Base-by-base conservation (phyloP, 2,113 vertebrate species). In the Hippocampus guttulatus region DNA sequence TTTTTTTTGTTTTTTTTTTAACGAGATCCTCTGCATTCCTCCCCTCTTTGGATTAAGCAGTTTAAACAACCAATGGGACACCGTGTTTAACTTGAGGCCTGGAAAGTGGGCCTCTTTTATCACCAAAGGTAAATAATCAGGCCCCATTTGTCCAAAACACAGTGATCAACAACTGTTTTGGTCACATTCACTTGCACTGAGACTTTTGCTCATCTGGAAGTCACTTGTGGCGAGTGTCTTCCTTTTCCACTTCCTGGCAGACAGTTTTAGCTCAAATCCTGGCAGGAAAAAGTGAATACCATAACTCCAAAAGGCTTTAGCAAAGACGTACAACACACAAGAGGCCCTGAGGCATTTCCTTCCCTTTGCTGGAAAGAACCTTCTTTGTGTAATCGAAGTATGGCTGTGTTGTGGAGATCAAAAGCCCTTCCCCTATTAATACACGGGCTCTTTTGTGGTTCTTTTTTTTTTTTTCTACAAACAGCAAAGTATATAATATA, bases 1-100 rank as follows among this genome's bases (percentile, higher is more conserved):
- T 27, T 1, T 27, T 27, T 27, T 33, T 33, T 33, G 6, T 38
- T 85, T 33, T 33, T 33, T 38, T 38, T 85, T 91, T 87, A 75
- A 88, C 67, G 81, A 84, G 81, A 81, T 84, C 81, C 84, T 76
- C 77, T n/a, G 51, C 84, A 86, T 88, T 90, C 87, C 85, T 76
- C 64, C 11, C 12, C 45, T 81, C 76, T 81, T 70, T 73, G 66
- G 75, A 69, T 75, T 47, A 83, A 79, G 61, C 61, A 10, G 69
- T 75, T 67, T 21, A 49, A 81, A 64, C 74, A 21, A 51, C 88
- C 86, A 81, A 72, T 80, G 71, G 71, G 86, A 85, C 65, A 23
- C 49, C 1, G 67, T 80, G 82, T 85, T 84, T 76, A 82, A 81
- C 66, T 66, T 45, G 18, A 73, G 40, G 73, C 62, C 71, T 68